Conservation (phyloP, 1,140 invertebrate genomes). For the Saccostrea echinata region DNA sequence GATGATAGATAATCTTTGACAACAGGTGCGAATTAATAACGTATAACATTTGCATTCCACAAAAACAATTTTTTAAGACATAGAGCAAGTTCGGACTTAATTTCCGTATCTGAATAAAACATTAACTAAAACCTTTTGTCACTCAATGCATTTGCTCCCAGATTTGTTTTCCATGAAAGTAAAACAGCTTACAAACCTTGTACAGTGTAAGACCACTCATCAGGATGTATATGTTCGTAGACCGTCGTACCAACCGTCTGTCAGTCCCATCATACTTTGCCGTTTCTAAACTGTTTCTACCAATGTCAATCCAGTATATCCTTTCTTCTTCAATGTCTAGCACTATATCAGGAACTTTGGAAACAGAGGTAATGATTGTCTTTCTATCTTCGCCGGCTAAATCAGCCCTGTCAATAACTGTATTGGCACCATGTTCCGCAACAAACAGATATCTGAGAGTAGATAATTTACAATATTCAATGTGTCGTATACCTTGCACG, state of each 20-base stretch:
- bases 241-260: conserved; percentile 34
- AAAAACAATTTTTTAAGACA: no score
- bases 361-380: neutral
- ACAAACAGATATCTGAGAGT: conserved; percentile 76
- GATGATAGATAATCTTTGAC: no score
- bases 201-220: conserved; percentile 40
- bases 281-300: conserved; percentile 32
- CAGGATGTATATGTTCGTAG: neutral
- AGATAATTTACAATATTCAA: conserved; percentile 32
- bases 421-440: conserved; percentile 94
- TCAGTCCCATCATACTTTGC: conserved; percentile 44
- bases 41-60: no score
- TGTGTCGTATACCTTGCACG: neutral
- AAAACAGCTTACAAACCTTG: neutral
- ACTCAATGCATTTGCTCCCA: neutral
- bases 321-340: conserved; percentile 3
- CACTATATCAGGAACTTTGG: conserved; percentile 41
- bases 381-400: conserved; percentile 89
- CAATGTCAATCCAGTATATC: conserved; percentile 49
- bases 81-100: neutral
- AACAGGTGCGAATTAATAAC: no score
- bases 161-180: neutral
- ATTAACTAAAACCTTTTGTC: neutral
- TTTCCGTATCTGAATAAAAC: neutral
- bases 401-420: conserved; percentile 91